Conservation (phyloP, 2,113 vertebrate genomes). For the Paedocypris sp. region DNA sequence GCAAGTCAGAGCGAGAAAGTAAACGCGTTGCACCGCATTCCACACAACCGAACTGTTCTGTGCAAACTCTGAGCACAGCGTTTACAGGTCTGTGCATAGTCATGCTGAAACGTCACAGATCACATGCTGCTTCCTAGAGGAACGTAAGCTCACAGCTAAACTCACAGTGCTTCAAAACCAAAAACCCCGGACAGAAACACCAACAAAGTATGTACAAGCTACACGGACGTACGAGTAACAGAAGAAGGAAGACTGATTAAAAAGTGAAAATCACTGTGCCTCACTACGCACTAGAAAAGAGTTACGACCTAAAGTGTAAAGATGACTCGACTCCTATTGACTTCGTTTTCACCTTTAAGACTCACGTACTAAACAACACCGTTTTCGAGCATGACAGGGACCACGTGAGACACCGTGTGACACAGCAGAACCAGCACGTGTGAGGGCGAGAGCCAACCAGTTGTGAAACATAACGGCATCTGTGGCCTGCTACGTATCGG, state of each 20-base stretch:
- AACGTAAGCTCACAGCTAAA: constrained; percentile 38
- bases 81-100: constrained; percentile 57
- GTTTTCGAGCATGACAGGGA: constrained; percentile 18
- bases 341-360: constrained; percentile 41
- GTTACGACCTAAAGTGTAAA: constrained; percentile 35
- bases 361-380: constrained; percentile 13
- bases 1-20: constrained; percentile 41
- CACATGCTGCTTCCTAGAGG: constrained; percentile 63
- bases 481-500: constrained; percentile 23
- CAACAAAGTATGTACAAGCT: constrained; percentile 45
- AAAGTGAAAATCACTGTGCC: constrained; percentile 44
- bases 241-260: constrained; percentile 46
- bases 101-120: constrained; percentile 51
- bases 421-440: constrained; percentile 6
- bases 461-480: no score
- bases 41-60: constrained; percentile 37
- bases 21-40: constrained; percentile 35
- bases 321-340: constrained; percentile 18
- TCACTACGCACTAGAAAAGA: constrained; percentile 36
- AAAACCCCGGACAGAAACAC: constrained; percentile 29
- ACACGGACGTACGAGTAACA: constrained; percentile 41
- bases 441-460: background rate
- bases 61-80: constrained; percentile 41
- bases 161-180: constrained; percentile 27
- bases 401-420: constrained; percentile 1